phyloP scores from a whole-genome alignment of 2,888 invertebrate genomes.

The Cepaea hortensis region DNA sequence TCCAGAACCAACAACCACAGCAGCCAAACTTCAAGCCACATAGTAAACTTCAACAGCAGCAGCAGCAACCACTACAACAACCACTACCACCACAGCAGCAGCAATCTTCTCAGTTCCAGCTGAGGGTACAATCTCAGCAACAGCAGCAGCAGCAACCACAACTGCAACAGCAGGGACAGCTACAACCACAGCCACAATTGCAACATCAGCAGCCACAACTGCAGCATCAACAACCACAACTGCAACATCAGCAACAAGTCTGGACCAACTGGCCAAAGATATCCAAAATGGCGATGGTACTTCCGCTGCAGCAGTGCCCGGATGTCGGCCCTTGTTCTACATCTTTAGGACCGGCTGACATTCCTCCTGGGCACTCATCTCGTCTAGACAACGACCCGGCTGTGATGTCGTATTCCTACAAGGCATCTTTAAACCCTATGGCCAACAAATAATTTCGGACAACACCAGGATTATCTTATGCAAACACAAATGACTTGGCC shows the following conservation, averaged over 20 bases:
- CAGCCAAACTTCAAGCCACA: constrained; percentile 23
- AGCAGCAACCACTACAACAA: constrained; percentile 20
- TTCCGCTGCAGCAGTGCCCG: constrained; percentile 36
- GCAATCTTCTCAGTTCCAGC: constrained; percentile 18
- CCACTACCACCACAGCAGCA: constrained; percentile 21
- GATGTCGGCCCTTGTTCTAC: constrained; percentile 30
- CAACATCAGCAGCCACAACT: constrained; percentile 12
- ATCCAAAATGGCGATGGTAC: constrained; percentile 43
- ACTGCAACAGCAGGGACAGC: neutral
- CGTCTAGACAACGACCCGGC: constrained; percentile 48
- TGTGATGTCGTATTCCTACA: constrained; percentile 47
- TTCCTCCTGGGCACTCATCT: constrained; percentile 6
- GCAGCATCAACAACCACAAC: constrained; percentile 18
- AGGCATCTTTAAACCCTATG: constrained; percentile 19
- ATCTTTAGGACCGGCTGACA: constrained; percentile 3
- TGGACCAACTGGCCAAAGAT: constrained; percentile 19
- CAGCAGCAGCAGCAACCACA: constrained; percentile 26
- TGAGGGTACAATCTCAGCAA: constrained; percentile 14
- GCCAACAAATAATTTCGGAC: neutral
- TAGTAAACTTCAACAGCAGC: constrained; percentile 18
- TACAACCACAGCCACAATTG: constrained; percentile 19
- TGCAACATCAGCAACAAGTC: constrained; percentile 21
- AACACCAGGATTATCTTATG: too few species aligned
- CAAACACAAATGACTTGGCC: neutral
- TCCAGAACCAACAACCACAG: constrained; percentile 13